Evolutionary conservation across 2,797 vertebrate species (phyloP).

Genomic region (Sebastes itinus): DNA sequence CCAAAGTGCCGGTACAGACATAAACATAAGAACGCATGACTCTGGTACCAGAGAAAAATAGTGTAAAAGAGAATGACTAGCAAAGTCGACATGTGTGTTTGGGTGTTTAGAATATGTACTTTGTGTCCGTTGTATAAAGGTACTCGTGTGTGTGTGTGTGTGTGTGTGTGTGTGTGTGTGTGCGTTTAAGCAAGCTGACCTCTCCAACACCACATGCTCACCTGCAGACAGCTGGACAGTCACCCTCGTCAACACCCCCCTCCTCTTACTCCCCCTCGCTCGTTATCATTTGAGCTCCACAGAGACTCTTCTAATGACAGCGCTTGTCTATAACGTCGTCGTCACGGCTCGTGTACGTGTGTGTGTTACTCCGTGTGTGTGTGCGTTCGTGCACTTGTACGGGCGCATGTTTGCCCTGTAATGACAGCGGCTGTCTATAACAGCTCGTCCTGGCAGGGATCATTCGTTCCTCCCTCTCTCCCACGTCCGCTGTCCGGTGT

Average conservation of each 20-base stretch:
- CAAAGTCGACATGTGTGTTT: neutral
- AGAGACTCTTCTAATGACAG: slow-evolving; percentile 95
- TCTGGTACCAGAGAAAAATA: neutral
- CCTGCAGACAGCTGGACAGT: slow-evolving; percentile 73
- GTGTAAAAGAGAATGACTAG: neutral
- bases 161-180: slow-evolving; percentile 10
- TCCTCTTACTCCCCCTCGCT: slow-evolving; percentile 32
- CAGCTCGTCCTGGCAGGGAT: slow-evolving; percentile 93
- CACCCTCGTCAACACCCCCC: slow-evolving; percentile 44
- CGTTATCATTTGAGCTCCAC: slow-evolving; percentile 86
- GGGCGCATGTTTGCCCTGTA: slow-evolving; percentile 81
- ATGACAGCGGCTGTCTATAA: slow-evolving; percentile 99
- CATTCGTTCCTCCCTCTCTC: slow-evolving; percentile 83
- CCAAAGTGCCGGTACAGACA: neutral
- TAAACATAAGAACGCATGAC: neutral
- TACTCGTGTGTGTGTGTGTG: neutral
- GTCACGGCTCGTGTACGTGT: slow-evolving; percentile 75
- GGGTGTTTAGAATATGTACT: neutral
- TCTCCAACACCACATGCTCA: slow-evolving; percentile 65
- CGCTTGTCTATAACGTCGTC: slow-evolving; percentile 93
- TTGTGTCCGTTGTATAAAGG: neutral
- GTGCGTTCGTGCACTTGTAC: slow-evolving; percentile 42
- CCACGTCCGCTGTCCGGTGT: slow-evolving; percentile 81
- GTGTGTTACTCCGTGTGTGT: slow-evolving; percentile 36
- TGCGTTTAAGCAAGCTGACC: slow-evolving; percentile 55